Conservation (phyloP, 2,113 vertebrate species). For the Turnix velox region DNA sequence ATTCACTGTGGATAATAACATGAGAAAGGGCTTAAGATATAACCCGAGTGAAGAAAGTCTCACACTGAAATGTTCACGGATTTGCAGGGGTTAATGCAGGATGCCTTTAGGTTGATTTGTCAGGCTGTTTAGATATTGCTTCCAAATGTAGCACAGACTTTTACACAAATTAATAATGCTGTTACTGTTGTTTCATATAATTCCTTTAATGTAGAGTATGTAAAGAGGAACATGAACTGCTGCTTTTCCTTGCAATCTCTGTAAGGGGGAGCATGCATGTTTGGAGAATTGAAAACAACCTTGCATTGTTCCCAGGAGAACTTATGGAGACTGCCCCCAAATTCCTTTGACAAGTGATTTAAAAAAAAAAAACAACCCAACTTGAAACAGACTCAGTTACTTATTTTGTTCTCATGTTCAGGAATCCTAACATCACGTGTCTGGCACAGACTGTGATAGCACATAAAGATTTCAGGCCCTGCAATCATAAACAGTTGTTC, state of each 20-base stretch:
- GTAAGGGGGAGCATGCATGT: neutral
- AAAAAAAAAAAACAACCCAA: neutral
- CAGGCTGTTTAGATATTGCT: neutral
- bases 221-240: neutral
- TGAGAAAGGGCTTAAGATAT: neutral
- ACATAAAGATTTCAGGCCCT: neutral
- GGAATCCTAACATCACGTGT: neutral
- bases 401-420: neutral
- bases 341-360: neutral
- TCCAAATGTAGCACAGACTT: neutral
- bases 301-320: neutral
- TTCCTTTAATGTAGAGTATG: neutral
- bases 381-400: neutral
- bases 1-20: neutral
- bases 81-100: neutral
- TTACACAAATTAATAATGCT: neutral
- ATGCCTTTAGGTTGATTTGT: neutral
- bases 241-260: neutral
- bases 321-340: neutral
- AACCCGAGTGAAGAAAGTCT: neutral
- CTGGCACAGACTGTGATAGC: neutral
- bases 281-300: neutral
- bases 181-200: neutral
- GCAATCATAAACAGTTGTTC: neutral
- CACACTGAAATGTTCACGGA: neutral